phyloP scores from a whole-genome alignment of 2,113 vertebrate species.

The Brienomyrus brachyistius region DNA sequence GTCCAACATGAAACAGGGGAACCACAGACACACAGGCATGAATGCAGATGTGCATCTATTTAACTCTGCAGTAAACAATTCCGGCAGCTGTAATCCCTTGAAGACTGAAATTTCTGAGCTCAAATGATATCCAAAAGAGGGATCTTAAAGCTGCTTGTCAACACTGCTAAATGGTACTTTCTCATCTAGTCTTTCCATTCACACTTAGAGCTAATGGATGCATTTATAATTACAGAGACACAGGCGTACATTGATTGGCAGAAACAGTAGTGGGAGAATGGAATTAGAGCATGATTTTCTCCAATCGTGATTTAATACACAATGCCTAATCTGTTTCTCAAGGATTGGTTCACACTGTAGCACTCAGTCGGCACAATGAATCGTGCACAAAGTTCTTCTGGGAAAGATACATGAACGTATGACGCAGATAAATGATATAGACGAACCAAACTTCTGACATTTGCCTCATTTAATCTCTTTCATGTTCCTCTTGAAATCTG shows the following conservation, averaged over 20 bases:
- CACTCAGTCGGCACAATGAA: neutral
- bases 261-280: neutral
- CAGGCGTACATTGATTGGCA: neutral
- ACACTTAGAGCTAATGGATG: neutral
- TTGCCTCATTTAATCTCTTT: neutral
- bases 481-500: neutral
- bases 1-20: neutral
- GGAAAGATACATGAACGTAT: neutral
- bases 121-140: neutral
- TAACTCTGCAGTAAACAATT: neutral
- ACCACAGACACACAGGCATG: neutral
- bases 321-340: neutral
- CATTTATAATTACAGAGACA: neutral
- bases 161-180: neutral
- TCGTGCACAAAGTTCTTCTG: neutral
- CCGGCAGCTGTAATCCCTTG: neutral
- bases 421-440: neutral
- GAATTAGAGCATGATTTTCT: slow-evolving; percentile 7
- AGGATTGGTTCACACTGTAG: neutral
- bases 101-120: neutral
- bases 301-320: neutral
- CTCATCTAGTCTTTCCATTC: neutral
- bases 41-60: neutral
- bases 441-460: neutral
- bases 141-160: neutral